Base-by-base conservation (phyloP, 2,888 invertebrate species). In the Laspeyria flexula region DNA sequence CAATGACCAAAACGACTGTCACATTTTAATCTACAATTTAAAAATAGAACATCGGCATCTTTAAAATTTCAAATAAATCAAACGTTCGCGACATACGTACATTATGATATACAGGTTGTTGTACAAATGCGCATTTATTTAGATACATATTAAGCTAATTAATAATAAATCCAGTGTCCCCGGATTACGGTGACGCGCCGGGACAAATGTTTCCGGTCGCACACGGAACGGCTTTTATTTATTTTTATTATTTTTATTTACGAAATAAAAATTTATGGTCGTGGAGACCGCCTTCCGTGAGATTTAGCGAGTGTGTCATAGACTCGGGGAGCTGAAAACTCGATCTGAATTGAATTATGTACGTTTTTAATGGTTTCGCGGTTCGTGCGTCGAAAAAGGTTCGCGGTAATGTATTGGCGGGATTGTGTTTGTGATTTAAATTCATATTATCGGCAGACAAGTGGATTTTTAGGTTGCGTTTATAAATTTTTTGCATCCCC, bases 181-280 rank as follows among this genome's bases (percentile, higher is more conserved):
- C 79, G 91, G 90, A 90, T 90, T 87, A 90, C 79, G 78, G 81
- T 85, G 89, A 88, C 88, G 85, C 76, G 77, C 63, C 83, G 79
- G 85, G 89, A 90, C 90, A 88, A 89, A 91, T 88, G 91, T 90
- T 89, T 90, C 91, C 90, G 88, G 85, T 79, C 77, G 77, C 76
- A 73, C 75, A 80, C 80, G 77, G 76, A 71, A 73, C 75, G 81
- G 79, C 78, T 80, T 86, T 87, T 86, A 84, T 87, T 87, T 86
- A 86, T 89, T 87, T 88, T 85, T 86, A 88, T 90, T 90, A 88
- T 90, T 91, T 89, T 91, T 88, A 87, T 90, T 87, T 88, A 85
- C 83, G 79, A 85, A 88, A 88, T 85, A 89, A 84, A 85, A 90
- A 91, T 91, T 90, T 91, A 92, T 87, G 82, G 83, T 70, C 76